A percentile compares a stretch with the other conserved stretches of the same genome.
Evolutionary conservation across 2,888 invertebrate genomes (phyloP).

Genomic region (Ethmia dodecea): DNA sequence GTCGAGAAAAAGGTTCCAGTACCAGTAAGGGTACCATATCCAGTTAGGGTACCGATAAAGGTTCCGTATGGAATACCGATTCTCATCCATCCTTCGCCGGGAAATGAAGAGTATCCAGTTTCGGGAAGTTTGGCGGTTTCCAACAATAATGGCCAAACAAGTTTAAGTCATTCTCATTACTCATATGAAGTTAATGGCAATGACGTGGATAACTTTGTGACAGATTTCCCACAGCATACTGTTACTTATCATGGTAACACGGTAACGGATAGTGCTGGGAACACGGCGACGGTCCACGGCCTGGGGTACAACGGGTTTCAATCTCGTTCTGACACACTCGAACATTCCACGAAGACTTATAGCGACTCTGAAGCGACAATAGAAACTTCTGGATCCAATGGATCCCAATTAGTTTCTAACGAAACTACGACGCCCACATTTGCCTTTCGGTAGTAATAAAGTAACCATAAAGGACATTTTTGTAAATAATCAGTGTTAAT

Average conservation of each 20-base stretch:
- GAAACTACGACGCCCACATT: neutral
- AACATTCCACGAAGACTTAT: slow-evolving; percentile 15
- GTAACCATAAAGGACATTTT: slow-evolving; percentile 13
- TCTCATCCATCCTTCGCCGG: slow-evolving; percentile 6
- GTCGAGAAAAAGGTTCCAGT: slow-evolving; percentile 59
- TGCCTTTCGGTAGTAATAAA: neutral
- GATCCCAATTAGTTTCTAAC: slow-evolving; percentile 6
- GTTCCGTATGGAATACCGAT: slow-evolving; percentile 14
- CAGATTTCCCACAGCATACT: neutral
- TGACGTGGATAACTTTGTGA: neutral
- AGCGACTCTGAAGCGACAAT: slow-evolving; percentile 2
- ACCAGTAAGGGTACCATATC: slow-evolving; percentile 32
- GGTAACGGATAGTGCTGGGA: slow-evolving; percentile 1
- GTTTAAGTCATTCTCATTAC: slow-evolving; percentile 1
- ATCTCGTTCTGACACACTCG: slow-evolving; percentile 43
- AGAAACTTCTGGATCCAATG: neutral
- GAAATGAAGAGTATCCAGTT: slow-evolving; percentile 1
- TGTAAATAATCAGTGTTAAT: no score
- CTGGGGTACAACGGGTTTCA: slow-evolving; percentile 50
- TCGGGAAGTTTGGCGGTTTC: neutral
- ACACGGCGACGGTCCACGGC: slow-evolving; percentile 23
- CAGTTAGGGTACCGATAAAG: slow-evolving; percentile 31
- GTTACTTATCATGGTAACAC: neutral
- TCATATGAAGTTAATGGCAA: slow-evolving; percentile 3
- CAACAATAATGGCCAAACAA: neutral